Conservation (phyloP, 2,797 vertebrate genomes). For the Phoeniculus purpureus region DNA sequence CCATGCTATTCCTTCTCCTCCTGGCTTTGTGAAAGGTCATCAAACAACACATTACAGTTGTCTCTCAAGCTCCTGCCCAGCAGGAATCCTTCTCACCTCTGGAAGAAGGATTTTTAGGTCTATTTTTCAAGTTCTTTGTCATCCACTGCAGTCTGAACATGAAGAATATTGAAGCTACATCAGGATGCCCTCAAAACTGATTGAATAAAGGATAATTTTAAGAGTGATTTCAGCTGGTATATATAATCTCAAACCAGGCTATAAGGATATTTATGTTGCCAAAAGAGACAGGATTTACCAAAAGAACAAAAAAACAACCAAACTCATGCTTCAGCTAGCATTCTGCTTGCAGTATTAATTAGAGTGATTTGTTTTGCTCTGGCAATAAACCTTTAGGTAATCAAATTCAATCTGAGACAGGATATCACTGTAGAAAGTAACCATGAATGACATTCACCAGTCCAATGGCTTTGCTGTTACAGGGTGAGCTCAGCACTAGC, state of each 20-base stretch:
- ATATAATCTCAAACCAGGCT: neutral
- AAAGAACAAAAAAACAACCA: slow-evolving; percentile 13
- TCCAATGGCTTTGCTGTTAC: neutral
- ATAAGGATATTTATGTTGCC: neutral
- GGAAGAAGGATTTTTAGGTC: neutral
- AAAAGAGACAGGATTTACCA: neutral
- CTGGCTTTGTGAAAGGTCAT: neutral
- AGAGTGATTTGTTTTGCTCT: slow-evolving; percentile 55
- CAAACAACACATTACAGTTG: neutral
- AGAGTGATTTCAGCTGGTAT: neutral
- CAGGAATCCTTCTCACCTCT: neutral
- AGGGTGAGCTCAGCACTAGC: neutral
- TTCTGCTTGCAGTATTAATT: slow-evolving; percentile 48
- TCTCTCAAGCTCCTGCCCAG: neutral
- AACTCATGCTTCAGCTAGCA: neutral
- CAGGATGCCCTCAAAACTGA: neutral
- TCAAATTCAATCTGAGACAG: slow-evolving; percentile 58
- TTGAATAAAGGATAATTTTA: neutral
- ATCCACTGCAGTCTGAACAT: neutral
- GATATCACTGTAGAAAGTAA: slow-evolving; percentile 42
- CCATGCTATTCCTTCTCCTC: neutral
- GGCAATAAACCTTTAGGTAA: slow-evolving; percentile 56
- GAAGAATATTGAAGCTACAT: neutral
- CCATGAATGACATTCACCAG: slow-evolving; percentile 35
- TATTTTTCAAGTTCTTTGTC: neutral